Conservation (phyloP, 2,797 vertebrate species). For the Erethizon dorsatum region DNA sequence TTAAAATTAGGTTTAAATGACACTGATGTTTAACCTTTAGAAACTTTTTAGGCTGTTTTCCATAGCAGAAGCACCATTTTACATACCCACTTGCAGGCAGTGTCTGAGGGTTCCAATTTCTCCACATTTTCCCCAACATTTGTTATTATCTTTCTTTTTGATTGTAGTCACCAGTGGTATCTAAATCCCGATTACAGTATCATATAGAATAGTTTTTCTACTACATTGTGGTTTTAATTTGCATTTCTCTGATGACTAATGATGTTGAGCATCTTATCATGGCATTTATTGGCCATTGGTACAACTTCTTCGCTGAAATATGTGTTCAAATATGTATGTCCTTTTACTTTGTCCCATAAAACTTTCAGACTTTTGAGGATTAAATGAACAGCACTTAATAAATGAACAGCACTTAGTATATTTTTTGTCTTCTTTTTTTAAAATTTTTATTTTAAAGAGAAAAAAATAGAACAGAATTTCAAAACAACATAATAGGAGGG, state of each 20-base stretch:
- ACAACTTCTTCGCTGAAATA: constrained; percentile 44
- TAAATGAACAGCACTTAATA: neutral
- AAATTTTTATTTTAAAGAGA: no score
- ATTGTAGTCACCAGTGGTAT: neutral
- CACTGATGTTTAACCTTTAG: constrained; percentile 45
- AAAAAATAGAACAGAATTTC: no score
- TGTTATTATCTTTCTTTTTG: constrained; percentile 22
- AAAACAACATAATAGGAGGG: no score
- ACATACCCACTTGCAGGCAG: neutral
- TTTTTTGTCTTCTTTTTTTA: constrained; percentile 55
- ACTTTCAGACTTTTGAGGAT: constrained; percentile 37
- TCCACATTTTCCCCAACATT: neutral
- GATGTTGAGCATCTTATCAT: neutral
- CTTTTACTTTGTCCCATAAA: constrained; percentile 24
- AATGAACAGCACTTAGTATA: neutral
- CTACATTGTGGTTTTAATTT: constrained; percentile 9
- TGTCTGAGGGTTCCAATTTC: neutral
- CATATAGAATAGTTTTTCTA: neutral
- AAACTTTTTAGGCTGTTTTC: constrained; percentile 3
- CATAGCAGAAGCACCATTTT: neutral
- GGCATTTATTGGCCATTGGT: neutral
- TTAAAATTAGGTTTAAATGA: constrained; percentile 40
- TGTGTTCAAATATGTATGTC: constrained; percentile 11
- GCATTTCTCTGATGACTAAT: constrained; percentile 18
- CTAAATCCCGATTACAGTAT: neutral